A percentile compares a stretch with the other conserved stretches of the same genome.
These are phyloP conservation scores for Agrochola macilenta DNA, from an alignment of 2,888 invertebrate genomes.

Conservation along the genomic window DNA sequence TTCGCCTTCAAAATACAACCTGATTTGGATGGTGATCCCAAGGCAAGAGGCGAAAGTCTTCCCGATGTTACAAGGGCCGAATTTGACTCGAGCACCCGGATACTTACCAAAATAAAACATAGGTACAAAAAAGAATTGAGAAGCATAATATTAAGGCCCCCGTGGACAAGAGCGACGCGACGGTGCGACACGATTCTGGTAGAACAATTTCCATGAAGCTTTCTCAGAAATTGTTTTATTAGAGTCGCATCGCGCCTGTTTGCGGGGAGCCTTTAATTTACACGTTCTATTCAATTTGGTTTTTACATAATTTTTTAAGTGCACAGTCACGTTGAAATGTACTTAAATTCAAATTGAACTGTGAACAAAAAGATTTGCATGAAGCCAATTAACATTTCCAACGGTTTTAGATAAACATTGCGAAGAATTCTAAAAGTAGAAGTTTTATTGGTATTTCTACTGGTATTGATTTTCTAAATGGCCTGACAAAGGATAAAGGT, in stretches of 20 bases:
- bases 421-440: neutral
- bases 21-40: slow-evolving; percentile 12
- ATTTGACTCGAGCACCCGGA: slow-evolving; percentile 3
- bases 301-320: slow-evolving; percentile 10
- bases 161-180: too few species aligned
- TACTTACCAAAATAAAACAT: slow-evolving; percentile 24
- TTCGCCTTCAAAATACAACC: neutral
- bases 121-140: slow-evolving; percentile 16
- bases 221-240: too few species aligned
- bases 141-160: neutral
- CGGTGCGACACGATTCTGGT: too few species aligned
- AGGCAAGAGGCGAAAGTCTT: slow-evolving; percentile 14
- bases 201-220: too few species aligned
- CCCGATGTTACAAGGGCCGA: slow-evolving; percentile 6
- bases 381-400: neutral
- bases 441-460: slow-evolving; percentile 27
- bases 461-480: slow-evolving; percentile 34
- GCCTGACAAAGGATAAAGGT: slow-evolving; percentile 31
- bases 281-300: slow-evolving; percentile 23
- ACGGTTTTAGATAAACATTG: slow-evolving; percentile 13
- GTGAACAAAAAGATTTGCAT: neutral
- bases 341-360: slow-evolving; percentile 1
- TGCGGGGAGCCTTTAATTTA: too few species aligned
- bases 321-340: slow-evolving; percentile 12
- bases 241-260: too few species aligned